Evolutionary conservation across 2,888 invertebrate genomes (phyloP), one percentile per base, ranked within the genome.

Genomic region (Spicauda simplicius): DNA sequence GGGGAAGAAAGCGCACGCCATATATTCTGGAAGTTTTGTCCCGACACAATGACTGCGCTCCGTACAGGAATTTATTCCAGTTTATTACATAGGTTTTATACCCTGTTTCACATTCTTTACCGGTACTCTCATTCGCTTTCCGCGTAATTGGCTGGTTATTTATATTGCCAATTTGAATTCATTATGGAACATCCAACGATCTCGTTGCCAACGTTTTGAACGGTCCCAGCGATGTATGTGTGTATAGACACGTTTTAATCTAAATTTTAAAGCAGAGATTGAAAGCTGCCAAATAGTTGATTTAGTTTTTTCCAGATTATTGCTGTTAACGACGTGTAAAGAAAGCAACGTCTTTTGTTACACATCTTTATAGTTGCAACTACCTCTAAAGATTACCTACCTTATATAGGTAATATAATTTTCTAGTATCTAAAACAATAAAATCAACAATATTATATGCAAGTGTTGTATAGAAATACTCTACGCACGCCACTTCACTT

Each of bases 11-110:
- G 77, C 73, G 73, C 74, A 72, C 74, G 67, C 70, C 76, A 74
- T 79, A 77, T 76, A 79, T 81, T 79, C 79, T 75, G 76, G 74
- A 73, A 77, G 76, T 80, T 79, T 78, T 80, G 78, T 79, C 69
- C 70, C 69, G 61, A 64, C 74, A 81, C 81, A 82, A 80, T 80
- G 72, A 73, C 76, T 60, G 69, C 73, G 71, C 71, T 71, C 68
- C 73, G 76, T 79, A 80, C 75, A 74, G 76, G 75, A 78, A 78
- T 80, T 79, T 77, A 78, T 77, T 78, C 74, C 77, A 75, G 76
- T 82, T 80, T 81, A 80, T 80, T 79, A 77, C 71, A 69, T 69
- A 54, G 66, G 55, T 66, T 59, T 54, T 67, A 62, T 66, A 66
- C 50, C 66, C 66, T 58, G 66, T 50, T 64, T 58, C 64, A 58